Percentiles rank a stretch among this genome's conserved stretches.
These are phyloP conservation scores for Ascidia mentula DNA, from an alignment of 23 tunicate genomes.

Conservation along the genomic window DNA sequence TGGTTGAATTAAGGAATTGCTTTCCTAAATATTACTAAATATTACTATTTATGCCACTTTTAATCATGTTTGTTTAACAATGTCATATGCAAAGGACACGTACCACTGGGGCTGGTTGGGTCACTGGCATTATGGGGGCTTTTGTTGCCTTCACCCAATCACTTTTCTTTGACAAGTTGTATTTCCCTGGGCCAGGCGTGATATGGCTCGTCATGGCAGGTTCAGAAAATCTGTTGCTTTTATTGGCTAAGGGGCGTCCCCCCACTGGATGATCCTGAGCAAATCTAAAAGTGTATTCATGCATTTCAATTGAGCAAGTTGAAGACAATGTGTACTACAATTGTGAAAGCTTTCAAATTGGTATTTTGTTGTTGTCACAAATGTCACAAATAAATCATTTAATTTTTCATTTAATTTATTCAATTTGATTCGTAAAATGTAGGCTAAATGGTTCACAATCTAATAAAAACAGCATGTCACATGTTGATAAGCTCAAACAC, in stretches of 20 bases:
- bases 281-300: slow-evolving; percentile 16
- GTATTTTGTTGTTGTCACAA: too few species aligned
- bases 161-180: slow-evolving; percentile 75
- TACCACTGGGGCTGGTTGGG: background rate
- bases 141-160: slow-evolving; percentile 79
- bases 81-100: background rate
- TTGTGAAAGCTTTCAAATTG: too few species aligned
- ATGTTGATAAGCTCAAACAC: too few species aligned
- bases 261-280: slow-evolving; percentile 53
- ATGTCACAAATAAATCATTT: too few species aligned
- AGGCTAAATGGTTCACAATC: too few species aligned
- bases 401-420: too few species aligned
- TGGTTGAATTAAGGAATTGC: too few species aligned
- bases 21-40: too few species aligned
- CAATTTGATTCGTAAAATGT: too few species aligned
- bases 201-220: slow-evolving; percentile 41
- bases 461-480: too few species aligned
- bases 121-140: background rate
- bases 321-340: too few species aligned
- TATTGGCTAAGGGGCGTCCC: slow-evolving; percentile 78
- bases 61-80: background rate
- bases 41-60: background rate
- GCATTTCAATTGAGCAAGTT: too few species aligned
- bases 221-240: slow-evolving; percentile 61
- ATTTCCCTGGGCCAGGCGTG: slow-evolving; percentile 87